Evolutionary conservation across 2,888 invertebrate genomes (phyloP).

Genomic region (Cryptocephalus primarius): DNA sequence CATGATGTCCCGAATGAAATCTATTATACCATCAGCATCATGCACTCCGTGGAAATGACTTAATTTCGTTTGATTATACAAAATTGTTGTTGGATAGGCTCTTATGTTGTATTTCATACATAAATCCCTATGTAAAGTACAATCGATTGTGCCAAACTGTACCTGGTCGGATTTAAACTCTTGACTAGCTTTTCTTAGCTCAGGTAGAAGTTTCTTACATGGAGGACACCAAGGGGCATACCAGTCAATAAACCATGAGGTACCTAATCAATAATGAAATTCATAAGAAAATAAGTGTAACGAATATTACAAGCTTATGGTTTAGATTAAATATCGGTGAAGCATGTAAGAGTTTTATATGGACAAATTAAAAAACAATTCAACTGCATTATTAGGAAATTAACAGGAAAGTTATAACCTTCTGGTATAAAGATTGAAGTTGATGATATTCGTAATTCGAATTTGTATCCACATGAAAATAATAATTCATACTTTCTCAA

Average conservation of each 20-base stretch:
- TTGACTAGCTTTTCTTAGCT: conserved; percentile 52
- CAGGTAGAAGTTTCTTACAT: conserved; percentile 56
- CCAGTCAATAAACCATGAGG: conserved; percentile 60
- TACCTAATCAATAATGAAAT: conserved; percentile 20
- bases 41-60: conserved; percentile 50
- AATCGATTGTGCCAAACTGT: conserved; percentile 57
- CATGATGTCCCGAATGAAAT: conserved; percentile 50
- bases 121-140: conserved; percentile 48
- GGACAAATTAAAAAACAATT: too few relatives aligned
- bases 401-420: too few relatives aligned
- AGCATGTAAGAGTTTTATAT: background rate
- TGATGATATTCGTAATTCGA: too few relatives aligned
- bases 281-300: background rate
- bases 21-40: conserved; percentile 46
- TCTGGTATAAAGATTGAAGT: too few relatives aligned
- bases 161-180: conserved; percentile 39
- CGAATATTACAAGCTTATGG: background rate
- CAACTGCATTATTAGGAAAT: too few relatives aligned
- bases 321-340: background rate
- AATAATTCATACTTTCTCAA: too few relatives aligned
- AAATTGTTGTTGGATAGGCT: conserved; percentile 55
- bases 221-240: conserved; percentile 74
- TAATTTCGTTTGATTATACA: conserved; percentile 48
- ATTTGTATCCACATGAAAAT: too few relatives aligned
- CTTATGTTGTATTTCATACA: conserved; percentile 49